Base-by-base conservation (phyloP, 2,113 vertebrate genomes). In the Mirounga angustirostris region DNA sequence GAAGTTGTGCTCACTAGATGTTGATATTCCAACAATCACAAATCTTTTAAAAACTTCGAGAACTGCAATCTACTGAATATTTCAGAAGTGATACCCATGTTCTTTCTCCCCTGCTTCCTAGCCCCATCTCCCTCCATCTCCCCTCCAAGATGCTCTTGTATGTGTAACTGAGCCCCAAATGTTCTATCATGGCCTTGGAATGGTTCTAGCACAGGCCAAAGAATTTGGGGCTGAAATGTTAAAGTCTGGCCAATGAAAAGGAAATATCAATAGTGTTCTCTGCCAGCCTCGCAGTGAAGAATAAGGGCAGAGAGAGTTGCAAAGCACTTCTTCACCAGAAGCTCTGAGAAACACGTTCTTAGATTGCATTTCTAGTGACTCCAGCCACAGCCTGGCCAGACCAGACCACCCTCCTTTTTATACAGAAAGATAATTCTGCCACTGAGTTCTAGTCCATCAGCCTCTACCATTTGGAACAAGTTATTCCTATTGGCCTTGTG, bases 21-120 rank as follows among this genome's bases (percentile, higher is more conserved):
- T 85, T 74, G 94, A 63, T 80, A 96, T 98, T 98, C 97, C 96
- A 97, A 94, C 94, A 97, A 96, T 97, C 92, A 74, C 89, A 95
- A 78, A 52, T 69, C 43, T 74, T 82, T 61, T n/a, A 73, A 63
- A 93, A 40, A 9, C 33, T 67, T 43, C 28, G 58, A 88, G 74
- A 69, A 63, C 58, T 87, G 7, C 46, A 46, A 7, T 46, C 7
- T 8, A 46, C 63, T 43, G 52, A 24, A 3, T 7, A 78, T 30
- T 78, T 94, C 36, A 40, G 28, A n/a, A 58, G 43, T 10, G 84
- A 80, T 5, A 10, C 43, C 26, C 43, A 2, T 0, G 0, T 28
- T 52, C 28, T 28, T 36, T 89, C 59, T 73, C 40, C 52, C 12
- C 19, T 9, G 6, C 9, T n/a, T 22, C 10, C 11, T 9, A 1